Percentiles rank a stretch among this genome's conserved stretches.
These are phyloP conservation scores for Parauchenoglanis ngamensis DNA, from an alignment of 2,797 vertebrate species.

Conservation along the genomic window DNA sequence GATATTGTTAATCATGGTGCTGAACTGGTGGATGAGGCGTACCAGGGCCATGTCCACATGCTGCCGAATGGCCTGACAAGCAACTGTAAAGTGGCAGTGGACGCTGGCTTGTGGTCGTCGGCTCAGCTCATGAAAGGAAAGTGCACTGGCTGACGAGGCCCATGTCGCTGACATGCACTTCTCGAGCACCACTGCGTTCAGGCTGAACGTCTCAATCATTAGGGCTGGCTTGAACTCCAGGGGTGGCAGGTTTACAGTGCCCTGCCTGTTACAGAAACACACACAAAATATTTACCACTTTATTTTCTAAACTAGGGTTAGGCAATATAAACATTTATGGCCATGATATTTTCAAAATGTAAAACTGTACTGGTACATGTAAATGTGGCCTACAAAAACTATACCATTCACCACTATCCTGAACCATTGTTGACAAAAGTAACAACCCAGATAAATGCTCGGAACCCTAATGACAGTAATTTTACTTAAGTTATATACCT, in stretches of 20 bases:
- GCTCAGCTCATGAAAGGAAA: slow-evolving; percentile 95
- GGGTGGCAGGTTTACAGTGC: slow-evolving; percentile 86
- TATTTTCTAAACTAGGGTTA: not conserved
- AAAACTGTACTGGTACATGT: not conserved
- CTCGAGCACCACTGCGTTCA: slow-evolving; percentile 95
- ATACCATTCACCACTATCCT: not conserved
- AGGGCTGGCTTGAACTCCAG: slow-evolving; percentile 96
- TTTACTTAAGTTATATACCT: slow-evolving; percentile 71
- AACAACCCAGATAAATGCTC: not conserved
- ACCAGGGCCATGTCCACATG: slow-evolving; percentile 98
- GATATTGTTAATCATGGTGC: slow-evolving; percentile 98
- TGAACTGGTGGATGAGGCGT: slow-evolving; percentile 97
- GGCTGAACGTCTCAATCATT: slow-evolving; percentile 94
- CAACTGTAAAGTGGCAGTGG: slow-evolving; percentile 95
- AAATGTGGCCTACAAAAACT: not conserved
- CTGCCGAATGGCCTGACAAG: slow-evolving; percentile 97
- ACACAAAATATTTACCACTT: not conserved
- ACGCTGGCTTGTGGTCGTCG: slow-evolving; percentile 94
- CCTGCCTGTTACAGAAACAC: slow-evolving; percentile 79
- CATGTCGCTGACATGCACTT: slow-evolving; percentile 82
- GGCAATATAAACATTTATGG: not conserved
- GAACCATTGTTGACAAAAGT: not conserved
- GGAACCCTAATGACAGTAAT: not conserved
- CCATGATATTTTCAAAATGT: not conserved
- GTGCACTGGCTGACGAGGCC: slow-evolving; percentile 68